Percentiles rank a stretch among this genome's conserved stretches.
phyloP scores from a whole-genome alignment of 2,113 vertebrate genomes.

The Lichenostomus cassidix region DNA sequence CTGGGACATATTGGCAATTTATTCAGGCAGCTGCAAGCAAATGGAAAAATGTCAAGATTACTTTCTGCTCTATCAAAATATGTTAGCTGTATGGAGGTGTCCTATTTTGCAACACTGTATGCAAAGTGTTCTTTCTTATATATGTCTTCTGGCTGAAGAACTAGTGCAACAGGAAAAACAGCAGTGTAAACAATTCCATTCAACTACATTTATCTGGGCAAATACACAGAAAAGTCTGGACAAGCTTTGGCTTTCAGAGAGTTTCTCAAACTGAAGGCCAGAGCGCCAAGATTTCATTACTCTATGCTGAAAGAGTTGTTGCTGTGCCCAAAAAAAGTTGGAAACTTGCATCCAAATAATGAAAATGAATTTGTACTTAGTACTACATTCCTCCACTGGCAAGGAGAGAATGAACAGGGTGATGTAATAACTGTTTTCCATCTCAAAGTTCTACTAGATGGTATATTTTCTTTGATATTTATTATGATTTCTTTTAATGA shows the following conservation, averaged over 20 bases:
- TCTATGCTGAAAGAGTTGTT: neutral
- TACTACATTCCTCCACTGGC: neutral
- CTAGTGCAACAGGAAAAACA: constrained; percentile 46
- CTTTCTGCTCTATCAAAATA: neutral
- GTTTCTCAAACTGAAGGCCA: neutral
- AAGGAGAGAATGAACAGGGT: neutral
- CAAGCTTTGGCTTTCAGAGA: neutral
- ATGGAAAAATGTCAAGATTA: neutral
- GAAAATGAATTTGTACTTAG: neutral
- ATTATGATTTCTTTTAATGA: constrained; percentile 30
- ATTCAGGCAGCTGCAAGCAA: neutral
- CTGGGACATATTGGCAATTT: neutral
- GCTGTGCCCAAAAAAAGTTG: neutral
- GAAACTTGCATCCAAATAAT: neutral
- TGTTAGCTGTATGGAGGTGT: neutral
- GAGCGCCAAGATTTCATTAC: neutral
- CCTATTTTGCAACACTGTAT: neutral
- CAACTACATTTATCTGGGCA: neutral
- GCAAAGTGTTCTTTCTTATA: neutral
- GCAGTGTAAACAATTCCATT: constrained; percentile 21
- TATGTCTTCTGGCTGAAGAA: neutral
- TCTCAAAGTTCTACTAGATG: neutral
- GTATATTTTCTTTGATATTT: constrained; percentile 41
- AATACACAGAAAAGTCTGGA: neutral
- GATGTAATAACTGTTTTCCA: neutral